phyloP scores from a whole-genome alignment of 2,888 invertebrate genomes.

The Idaea aversata region DNA sequence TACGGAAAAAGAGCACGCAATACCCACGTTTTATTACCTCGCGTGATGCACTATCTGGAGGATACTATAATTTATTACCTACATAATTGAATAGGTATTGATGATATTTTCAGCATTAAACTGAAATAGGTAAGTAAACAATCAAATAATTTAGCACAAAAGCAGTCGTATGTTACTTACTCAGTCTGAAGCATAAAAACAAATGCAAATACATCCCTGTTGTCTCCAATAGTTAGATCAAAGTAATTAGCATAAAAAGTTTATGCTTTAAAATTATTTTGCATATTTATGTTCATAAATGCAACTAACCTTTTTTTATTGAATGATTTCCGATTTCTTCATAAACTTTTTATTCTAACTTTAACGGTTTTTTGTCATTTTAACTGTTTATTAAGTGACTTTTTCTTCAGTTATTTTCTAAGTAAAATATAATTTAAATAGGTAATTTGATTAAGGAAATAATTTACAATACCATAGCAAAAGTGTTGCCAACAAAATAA shows the following conservation, averaged over 20 bases:
- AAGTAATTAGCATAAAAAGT: not conserved
- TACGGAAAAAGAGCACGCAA: too few relatives aligned
- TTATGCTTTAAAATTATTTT: not conserved
- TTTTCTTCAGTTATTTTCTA: not conserved
- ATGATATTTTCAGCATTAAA: not conserved
- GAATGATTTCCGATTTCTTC: not conserved
- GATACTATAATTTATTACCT: too few relatives aligned
- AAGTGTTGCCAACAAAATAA: conserved; percentile 5
- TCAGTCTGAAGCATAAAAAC: conserved; percentile 61
- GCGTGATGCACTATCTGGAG: too few relatives aligned
- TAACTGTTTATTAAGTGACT: not conserved
- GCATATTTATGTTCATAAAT: not conserved
- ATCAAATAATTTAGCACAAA: conserved; percentile 66
- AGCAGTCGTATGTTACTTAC: conserved; percentile 52
- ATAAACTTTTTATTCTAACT: not conserved
- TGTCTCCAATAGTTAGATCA: conserved; percentile 28
- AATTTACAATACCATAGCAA: not conserved
- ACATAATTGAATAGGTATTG: not conserved
- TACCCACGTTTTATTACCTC: too few relatives aligned
- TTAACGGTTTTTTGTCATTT: not conserved
- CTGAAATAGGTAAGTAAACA: conserved; percentile 30
- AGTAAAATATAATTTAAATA: not conserved
- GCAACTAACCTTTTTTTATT: not conserved
- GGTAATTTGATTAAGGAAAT: not conserved
- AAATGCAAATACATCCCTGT: conserved; percentile 61